Base-by-base conservation (phyloP, 2,888 invertebrate species). In the Temnothorax ravouxi region DNA sequence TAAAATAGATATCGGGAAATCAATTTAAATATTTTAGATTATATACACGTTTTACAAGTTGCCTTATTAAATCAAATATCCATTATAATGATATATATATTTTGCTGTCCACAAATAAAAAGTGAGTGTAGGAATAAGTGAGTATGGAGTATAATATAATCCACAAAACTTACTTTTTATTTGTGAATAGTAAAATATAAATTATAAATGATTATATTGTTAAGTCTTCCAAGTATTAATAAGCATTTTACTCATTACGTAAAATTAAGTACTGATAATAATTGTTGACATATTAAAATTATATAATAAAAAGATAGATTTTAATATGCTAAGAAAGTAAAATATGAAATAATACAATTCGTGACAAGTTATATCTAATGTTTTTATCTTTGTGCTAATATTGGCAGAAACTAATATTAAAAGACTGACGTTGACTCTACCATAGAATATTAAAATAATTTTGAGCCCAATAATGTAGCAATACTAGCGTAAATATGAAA, bases 161-260 rank as follows among this genome's bases (percentile, higher is more conserved):
- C 50, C 82, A 75, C 62, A 76, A 62, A 59, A 66, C 50, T 76
- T 80, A 84, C 84, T 47, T 84, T 85, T 67, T 61, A 86, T 34
- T 76, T 66, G 50, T 75, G 75, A 18, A 72, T 72, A 77, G 61
- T 34, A 84, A 83, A 52, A 69, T 80, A 71, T 59, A 74, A 79
- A 72, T 67, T 80, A 62, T 77, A 83, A 77, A 86, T 64, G 59
- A 59, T 81, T 87, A 84, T 85, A 84, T 83, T 83, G 74, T 83
- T 79, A 77, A 77, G 90, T 90, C 90, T 90, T 90, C 90, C 90
- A 90, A 86, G 61, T 85, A 80, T 87, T 83, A 47, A 61, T 74
- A 81, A 82, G 87, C 29, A 80, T 86, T 75, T 88, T 81, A 82
- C 81, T 86, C 62, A 80, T 66, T 85, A 21, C 81, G 77, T 85